Percentiles rank a stretch among this genome's conserved stretches.
These are phyloP conservation scores for Pyrochroa serraticornis DNA, from an alignment of 2,888 invertebrate species.

Conservation along the genomic window DNA sequence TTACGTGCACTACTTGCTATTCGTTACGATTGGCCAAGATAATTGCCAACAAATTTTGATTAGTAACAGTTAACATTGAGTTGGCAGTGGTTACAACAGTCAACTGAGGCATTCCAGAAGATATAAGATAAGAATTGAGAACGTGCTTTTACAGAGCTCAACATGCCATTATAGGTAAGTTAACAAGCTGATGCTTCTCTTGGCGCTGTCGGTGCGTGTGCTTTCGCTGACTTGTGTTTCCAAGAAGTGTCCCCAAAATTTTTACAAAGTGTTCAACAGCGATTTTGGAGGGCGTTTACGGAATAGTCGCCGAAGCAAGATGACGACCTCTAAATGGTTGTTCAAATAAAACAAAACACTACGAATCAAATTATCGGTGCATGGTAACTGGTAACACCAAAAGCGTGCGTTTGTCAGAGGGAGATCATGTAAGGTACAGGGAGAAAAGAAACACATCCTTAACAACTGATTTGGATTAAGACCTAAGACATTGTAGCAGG, in stretches of 20 bases:
- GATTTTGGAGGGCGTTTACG: constrained; percentile 20
- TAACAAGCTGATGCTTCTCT: constrained; percentile 32
- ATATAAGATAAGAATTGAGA: constrained; percentile 13
- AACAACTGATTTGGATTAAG: no score
- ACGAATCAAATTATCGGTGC: no score
- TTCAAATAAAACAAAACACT: no score
- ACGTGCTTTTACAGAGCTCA: constrained; percentile 43
- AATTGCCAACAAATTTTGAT: constrained; percentile 2
- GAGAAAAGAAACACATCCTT: no score
- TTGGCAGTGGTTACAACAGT: constrained; percentile 13
- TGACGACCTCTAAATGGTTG: no score
- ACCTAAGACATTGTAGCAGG: no score
- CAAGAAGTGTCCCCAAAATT: not conserved
- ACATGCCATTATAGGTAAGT: constrained; percentile 35
- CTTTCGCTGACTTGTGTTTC: constrained; percentile 37
- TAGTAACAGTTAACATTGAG: not conserved
- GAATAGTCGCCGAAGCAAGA: no score
- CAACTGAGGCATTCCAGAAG: constrained; percentile 14
- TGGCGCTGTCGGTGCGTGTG: constrained; percentile 47
- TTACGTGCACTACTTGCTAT: constrained; percentile 52
- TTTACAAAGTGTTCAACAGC: no score
- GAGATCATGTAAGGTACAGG: no score
- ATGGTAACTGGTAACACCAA: no score
- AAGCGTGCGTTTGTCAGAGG: no score
- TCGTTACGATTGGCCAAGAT: not conserved